Conservation (phyloP, 2,888 invertebrate species). For the Chrysopilus asiliformis region DNA sequence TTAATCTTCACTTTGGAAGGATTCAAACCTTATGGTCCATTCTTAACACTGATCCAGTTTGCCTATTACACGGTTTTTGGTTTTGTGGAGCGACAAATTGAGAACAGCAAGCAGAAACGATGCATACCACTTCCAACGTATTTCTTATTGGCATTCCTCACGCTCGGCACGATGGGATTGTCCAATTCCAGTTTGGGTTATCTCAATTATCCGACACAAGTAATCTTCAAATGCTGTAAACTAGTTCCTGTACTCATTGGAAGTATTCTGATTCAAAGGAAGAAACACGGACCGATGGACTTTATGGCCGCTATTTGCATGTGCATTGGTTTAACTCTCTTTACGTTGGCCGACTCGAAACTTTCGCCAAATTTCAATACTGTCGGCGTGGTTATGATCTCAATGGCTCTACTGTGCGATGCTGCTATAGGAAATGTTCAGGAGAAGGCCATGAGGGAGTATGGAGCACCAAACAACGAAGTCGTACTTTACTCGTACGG, state of each 20-base stretch:
- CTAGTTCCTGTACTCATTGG: conserved; percentile 91
- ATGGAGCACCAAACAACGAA: conserved; percentile 76
- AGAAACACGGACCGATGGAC: conserved; percentile 70
- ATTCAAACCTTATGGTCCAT: conserved; percentile 82
- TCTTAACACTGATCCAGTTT: conserved; percentile 85
- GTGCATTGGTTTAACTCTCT: conserved; percentile 81
- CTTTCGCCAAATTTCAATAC: conserved; percentile 60
- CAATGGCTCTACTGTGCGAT: conserved; percentile 79
- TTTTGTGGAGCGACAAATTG: conserved; percentile 49
- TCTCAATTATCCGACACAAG: conserved; percentile 92
- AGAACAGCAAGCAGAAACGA: conserved; percentile 45
- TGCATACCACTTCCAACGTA: conserved; percentile 76
- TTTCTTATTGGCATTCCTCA: conserved; percentile 66
- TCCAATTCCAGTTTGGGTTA: conserved; percentile 90
- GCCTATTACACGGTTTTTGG: conserved; percentile 72
- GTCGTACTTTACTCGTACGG: conserved; percentile 87
- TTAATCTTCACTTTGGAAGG: conserved; percentile 83
- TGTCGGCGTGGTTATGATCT: conserved; percentile 60
- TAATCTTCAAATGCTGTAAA: conserved; percentile 97
- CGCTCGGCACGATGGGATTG: conserved; percentile 90
- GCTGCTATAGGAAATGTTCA: conserved; percentile 95
- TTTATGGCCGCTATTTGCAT: conserved; percentile 72
- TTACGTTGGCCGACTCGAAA: conserved; percentile 71
- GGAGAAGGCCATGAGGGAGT: conserved; percentile 83
- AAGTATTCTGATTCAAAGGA: conserved; percentile 82